phyloP scores from a whole-genome alignment of 2,888 invertebrate genomes.

The Trichopria drosophilae region DNA sequence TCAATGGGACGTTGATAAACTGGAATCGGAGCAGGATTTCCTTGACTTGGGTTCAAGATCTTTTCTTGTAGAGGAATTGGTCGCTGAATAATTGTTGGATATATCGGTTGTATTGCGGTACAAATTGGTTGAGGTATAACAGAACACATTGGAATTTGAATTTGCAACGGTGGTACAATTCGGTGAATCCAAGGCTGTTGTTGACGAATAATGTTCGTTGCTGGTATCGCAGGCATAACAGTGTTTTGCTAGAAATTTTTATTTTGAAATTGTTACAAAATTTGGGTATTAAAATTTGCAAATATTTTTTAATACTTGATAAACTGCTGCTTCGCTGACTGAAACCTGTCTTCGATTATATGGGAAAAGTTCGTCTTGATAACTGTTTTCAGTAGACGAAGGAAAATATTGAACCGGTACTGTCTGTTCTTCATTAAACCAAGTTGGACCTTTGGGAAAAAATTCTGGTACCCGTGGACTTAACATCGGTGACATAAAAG shows the following conservation, averaged over 20 bases:
- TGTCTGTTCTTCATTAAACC: constrained; percentile 24
- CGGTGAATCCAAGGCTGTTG: constrained; percentile 52
- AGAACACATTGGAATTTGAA: constrained; percentile 43
- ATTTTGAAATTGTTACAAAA: constrained; percentile 2
- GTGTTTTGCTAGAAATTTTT: constrained; percentile 39
- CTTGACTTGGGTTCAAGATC: constrained; percentile 14
- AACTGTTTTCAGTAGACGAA: constrained; percentile 40
- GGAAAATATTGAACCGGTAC: constrained; percentile 28
- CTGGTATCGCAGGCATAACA: constrained; percentile 43
- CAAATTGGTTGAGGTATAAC: constrained; percentile 33
- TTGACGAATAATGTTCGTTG: constrained; percentile 40
- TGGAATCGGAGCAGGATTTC: constrained; percentile 43
- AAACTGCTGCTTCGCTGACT: constrained; percentile 33
- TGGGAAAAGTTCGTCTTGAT: constrained; percentile 48
- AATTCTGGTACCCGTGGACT: constrained; percentile 51
- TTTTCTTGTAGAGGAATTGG: constrained; percentile 43
- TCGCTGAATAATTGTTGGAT: constrained; percentile 44
- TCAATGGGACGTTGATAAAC: constrained; percentile 52
- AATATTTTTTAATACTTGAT: constrained; percentile 44
- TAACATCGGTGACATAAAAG: constrained; percentile 31
- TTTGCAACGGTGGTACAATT: constrained; percentile 40
- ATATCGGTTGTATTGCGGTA: constrained; percentile 40
- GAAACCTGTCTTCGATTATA: constrained; percentile 40
- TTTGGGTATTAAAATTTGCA: neutral
- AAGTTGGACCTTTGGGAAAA: constrained; percentile 46